These are phyloP conservation scores for Stenodema calcarata DNA, from an alignment of 2,888 invertebrate species.

Conservation along the genomic window DNA sequence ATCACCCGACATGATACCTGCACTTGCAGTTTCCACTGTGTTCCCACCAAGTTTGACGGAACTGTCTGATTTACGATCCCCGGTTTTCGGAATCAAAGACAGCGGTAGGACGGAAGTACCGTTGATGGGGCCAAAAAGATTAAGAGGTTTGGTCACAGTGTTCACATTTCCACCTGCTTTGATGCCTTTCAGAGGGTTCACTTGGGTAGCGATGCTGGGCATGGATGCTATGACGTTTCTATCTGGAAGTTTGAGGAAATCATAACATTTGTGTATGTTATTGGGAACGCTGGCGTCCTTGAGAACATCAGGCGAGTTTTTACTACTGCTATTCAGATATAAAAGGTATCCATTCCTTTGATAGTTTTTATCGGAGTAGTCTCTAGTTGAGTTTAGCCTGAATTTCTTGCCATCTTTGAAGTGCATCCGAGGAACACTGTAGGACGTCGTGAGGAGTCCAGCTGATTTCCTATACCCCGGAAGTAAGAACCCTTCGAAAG, in stretches of 20 bases:
- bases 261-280: neutral
- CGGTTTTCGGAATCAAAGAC: neutral
- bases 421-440: neutral
- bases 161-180: neutral
- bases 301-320: neutral
- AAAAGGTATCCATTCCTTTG: neutral
- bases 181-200: neutral
- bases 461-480: constrained; percentile 27
- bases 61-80: neutral
- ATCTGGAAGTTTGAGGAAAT: constrained; percentile 14
- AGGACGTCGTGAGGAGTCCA: constrained; percentile 7
- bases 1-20: constrained; percentile 17
- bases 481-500: constrained; percentile 15
- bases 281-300: neutral
- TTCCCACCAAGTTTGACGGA: neutral
- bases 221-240: constrained; percentile 22
- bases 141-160: constrained; percentile 15
- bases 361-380: neutral
- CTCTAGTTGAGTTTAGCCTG: neutral
- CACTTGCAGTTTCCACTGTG: neutral
- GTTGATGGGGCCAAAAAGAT: constrained; percentile 26
- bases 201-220: constrained; percentile 19
- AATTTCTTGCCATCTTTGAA: constrained; percentile 8
- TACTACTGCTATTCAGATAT: constrained; percentile 6
- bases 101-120: constrained; percentile 23